Base-by-base conservation (phyloP, 1,140 invertebrate genomes). In the Calephelis nemesis region DNA sequence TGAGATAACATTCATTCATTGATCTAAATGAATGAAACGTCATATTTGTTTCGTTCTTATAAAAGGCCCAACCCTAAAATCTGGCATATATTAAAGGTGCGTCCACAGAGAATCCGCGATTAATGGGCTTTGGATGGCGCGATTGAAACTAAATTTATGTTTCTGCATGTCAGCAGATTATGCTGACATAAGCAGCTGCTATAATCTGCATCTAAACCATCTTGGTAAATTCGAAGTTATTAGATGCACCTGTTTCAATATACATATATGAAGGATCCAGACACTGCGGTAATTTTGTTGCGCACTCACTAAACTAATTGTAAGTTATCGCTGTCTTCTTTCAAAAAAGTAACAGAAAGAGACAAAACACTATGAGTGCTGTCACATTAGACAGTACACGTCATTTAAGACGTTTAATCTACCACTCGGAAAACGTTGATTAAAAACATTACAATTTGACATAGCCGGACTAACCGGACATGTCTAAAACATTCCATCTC, bases 71-170 rank as follows among this genome's bases (percentile, higher is more conserved):
- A 15, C 84, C 87, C 82, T 87, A 71, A 62, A 40, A 62, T 65
- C 68, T 62, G 70, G 79, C 80, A 83, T 86, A 84, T 76, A 86
- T 88, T 88, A 84, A 87, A 90, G 82, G 82, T 81, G 81, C 78
- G 85, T 86, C 82, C 82, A 85, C 77, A 85, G 81, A 82, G 81
- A 84, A 85, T 81, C 84, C 83, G 78, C 87, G 87, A 90, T 88
- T 87, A 90, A 86, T 83, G 82, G 76, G 79, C 81, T 82, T 82
- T 79, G 79, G 75, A 78, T 78, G 74, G 78, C 85, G 83, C 84
- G 83, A 87, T 90, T 86, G 85, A 80, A 88, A 84, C 81, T 85
- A 90, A 90, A 90, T 90, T 87, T 90, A 88, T 87, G 84, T 86
- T 82, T 82, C 79, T 84, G 82, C 80, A 78, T 79, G 84, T 81